These are phyloP conservation scores for Hyperoodon ampullatus DNA, from an alignment of 2,113 vertebrate species.

Conservation along the genomic window DNA sequence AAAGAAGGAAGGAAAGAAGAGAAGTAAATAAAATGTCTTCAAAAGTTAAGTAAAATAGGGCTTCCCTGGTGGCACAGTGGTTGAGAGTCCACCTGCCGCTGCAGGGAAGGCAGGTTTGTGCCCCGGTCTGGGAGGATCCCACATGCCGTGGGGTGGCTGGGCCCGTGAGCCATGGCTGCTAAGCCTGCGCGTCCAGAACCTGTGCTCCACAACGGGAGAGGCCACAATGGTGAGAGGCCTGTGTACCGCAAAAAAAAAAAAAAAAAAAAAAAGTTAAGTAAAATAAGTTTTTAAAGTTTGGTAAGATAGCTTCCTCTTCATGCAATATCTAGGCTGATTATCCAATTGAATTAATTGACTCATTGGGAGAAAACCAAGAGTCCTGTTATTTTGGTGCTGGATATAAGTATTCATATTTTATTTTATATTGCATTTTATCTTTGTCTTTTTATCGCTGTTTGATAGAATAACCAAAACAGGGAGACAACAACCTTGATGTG, in stretches of 20 bases:
- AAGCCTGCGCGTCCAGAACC: no score
- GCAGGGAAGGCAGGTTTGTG: no score
- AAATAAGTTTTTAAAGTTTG: not conserved
- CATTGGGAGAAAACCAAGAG: not conserved
- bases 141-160: no score
- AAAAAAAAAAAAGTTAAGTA: not conserved
- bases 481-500: not conserved
- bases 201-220: no score
- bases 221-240: no score
- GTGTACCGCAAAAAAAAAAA: no score
- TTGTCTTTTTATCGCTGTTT: not conserved
- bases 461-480: not conserved
- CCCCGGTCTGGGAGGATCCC: no score
- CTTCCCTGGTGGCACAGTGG: no score
- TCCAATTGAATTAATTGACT: not conserved
- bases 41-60: not conserved
- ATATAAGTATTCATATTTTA: not conserved
- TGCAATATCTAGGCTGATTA: not conserved
- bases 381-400: not conserved
- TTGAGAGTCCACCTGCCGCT: no score
- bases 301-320: not conserved
- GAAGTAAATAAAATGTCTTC: not conserved
- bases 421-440: slow-evolving; percentile 15
- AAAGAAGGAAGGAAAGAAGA: not conserved
- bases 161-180: no score